phyloP scores from a whole-genome alignment of 2,888 invertebrate genomes.

The Dinocampus coccinellae region DNA sequence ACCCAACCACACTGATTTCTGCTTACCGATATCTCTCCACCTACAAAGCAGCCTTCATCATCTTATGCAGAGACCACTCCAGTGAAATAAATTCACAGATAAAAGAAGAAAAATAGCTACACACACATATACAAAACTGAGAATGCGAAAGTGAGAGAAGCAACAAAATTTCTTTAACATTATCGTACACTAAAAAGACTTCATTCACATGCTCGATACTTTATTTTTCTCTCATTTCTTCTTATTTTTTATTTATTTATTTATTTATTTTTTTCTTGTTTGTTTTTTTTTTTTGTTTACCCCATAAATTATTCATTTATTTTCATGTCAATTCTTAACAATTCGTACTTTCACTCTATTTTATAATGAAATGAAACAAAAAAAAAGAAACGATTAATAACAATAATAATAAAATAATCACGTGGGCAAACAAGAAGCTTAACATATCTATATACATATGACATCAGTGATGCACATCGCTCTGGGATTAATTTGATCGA shows the following conservation, averaged over 20 bases:
- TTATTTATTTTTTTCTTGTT: no score
- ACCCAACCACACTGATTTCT: constrained; percentile 64
- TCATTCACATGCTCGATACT: background rate
- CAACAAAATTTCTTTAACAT: background rate
- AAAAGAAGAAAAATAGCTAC: background rate
- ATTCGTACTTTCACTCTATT: no score
- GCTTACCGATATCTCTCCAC: constrained; percentile 62
- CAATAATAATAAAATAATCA: constrained; percentile 41
- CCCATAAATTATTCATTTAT: no score
- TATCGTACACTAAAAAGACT: background rate
- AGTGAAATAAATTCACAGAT: background rate
- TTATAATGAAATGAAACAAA: background rate
- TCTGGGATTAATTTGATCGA: constrained; percentile 61
- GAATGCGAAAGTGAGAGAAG: background rate
- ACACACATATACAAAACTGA: background rate
- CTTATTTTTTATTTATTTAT: no score
- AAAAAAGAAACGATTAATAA: background rate
- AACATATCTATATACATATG: constrained; percentile 48
- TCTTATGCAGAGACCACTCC: constrained; percentile 36
- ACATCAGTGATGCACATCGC: constrained; percentile 20
- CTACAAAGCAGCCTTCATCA: constrained; percentile 65
- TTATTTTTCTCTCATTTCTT: no score
- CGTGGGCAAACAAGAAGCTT: constrained; percentile 54
- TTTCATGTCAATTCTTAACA: no score
- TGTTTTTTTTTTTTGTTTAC: no score